Evolutionary conservation across 2,888 invertebrate species (phyloP).

Genomic region (Clanis bilineata): DNA sequence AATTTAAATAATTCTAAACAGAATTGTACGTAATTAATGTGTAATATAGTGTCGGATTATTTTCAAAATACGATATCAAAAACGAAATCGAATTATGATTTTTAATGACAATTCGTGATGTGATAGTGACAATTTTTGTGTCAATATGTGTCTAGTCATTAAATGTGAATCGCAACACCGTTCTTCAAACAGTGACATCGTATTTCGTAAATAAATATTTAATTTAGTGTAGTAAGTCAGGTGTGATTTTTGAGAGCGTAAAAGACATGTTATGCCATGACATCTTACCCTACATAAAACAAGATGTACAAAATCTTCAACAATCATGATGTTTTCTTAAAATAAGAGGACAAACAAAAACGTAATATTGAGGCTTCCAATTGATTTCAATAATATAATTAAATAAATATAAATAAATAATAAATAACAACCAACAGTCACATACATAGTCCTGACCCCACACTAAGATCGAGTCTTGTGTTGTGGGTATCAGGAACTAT

Average conservation of each 20-base stretch:
- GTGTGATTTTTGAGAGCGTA: not conserved
- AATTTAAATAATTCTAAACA: no score
- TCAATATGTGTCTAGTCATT: not conserved
- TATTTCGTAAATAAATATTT: constrained; percentile 3
- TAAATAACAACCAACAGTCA: no score
- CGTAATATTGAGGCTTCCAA: not conserved
- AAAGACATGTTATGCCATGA: not conserved
- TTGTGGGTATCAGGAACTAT: no score
- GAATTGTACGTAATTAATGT: no score
- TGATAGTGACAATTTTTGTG: not conserved
- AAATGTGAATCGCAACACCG: not conserved
- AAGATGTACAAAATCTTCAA: no score
- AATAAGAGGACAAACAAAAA: no score
- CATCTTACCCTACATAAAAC: not conserved
- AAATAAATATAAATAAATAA: not conserved
- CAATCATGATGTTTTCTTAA: no score
- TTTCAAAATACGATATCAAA: not conserved
- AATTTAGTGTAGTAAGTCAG: not conserved
- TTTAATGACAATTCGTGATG: not conserved
- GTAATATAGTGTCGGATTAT: no score
- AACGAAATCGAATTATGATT: not conserved
- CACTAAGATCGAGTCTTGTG: no score
- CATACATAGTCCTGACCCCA: no score
- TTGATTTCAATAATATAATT: not conserved
- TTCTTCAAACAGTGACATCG: not conserved